These are phyloP conservation scores for Electrophaes corylata DNA, from an alignment of 2,888 invertebrate species.

Conservation along the genomic window DNA sequence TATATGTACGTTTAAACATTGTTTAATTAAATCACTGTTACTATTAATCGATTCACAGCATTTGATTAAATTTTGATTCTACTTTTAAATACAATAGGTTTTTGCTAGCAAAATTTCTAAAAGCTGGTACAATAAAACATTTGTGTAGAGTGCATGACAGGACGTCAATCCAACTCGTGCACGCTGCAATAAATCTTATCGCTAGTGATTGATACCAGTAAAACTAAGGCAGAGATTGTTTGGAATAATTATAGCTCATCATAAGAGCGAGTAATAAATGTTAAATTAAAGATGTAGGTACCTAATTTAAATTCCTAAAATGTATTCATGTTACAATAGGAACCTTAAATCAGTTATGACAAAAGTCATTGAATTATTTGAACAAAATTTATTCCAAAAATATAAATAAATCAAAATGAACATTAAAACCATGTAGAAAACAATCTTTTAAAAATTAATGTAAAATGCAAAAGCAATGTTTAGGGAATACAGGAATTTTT, in stretches of 20 bases:
- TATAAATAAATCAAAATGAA: constrained; percentile 81
- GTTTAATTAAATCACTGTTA: constrained; percentile 36
- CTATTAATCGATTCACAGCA: constrained; percentile 38
- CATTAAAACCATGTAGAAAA: constrained; percentile 82
- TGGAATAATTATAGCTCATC: constrained; percentile 13
- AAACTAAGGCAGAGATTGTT: constrained; percentile 27
- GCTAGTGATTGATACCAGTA: too few species aligned
- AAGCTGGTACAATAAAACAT: neutral
- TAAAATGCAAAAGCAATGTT: constrained; percentile 72
- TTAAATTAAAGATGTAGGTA: constrained; percentile 12
- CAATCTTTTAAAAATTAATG: constrained; percentile 63
- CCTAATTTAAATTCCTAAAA: constrained; percentile 30
- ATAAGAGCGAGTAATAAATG: constrained; percentile 7
- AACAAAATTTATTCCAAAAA: constrained; percentile 83
- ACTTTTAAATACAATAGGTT: constrained; percentile 16
- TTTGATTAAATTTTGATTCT: constrained; percentile 30
- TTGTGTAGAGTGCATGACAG: constrained; percentile 5
- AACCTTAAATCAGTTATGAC: constrained; percentile 71
- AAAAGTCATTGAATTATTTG: constrained; percentile 69
- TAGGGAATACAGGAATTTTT: constrained; percentile 73
- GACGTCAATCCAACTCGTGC: constrained; percentile 11
- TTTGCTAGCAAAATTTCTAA: constrained; percentile 5
- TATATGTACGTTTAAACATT: constrained; percentile 31
- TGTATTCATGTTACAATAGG: constrained; percentile 52
- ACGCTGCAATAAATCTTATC: constrained; percentile 31